phyloP scores from a whole-genome alignment of 2,888 invertebrate genomes.

The Agelastica alni region DNA sequence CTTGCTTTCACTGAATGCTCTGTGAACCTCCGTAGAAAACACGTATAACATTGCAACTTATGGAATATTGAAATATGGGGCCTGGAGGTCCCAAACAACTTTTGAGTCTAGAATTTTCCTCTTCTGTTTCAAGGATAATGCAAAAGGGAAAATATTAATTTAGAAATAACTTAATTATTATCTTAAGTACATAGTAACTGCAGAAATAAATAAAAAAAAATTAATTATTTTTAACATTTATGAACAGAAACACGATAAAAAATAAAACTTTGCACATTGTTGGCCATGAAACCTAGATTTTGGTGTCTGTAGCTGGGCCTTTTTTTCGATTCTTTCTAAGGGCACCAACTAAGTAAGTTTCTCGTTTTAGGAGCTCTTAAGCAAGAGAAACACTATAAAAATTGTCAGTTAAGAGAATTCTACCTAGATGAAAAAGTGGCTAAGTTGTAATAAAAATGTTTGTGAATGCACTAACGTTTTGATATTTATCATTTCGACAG shows the following conservation, averaged over 20 bases:
- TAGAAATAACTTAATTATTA: neutral
- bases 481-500: slow-evolving; percentile 16
- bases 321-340: slow-evolving; percentile 25
- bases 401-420: slow-evolving; percentile 26
- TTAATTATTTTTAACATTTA: neutral
- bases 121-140: neutral
- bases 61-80: neutral
- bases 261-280: neutral
- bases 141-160: neutral
- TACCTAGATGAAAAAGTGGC: slow-evolving; percentile 17
- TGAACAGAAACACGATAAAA: neutral
- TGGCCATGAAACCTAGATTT: slow-evolving; percentile 3
- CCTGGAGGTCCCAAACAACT: neutral
- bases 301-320: slow-evolving; percentile 3
- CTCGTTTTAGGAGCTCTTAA: slow-evolving; percentile 19
- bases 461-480: slow-evolving; percentile 13
- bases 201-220: neutral
- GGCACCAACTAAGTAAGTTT: slow-evolving; percentile 30
- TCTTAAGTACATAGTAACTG: neutral
- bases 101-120: neutral
- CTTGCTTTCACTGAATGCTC: slow-evolving; percentile 1
- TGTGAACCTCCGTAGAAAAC: neutral
- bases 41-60: neutral
- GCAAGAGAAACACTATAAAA: slow-evolving; percentile 28
- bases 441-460: slow-evolving; percentile 16